phyloP scores from a whole-genome alignment of 1,140 invertebrate species.

The Limonius californicus region DNA sequence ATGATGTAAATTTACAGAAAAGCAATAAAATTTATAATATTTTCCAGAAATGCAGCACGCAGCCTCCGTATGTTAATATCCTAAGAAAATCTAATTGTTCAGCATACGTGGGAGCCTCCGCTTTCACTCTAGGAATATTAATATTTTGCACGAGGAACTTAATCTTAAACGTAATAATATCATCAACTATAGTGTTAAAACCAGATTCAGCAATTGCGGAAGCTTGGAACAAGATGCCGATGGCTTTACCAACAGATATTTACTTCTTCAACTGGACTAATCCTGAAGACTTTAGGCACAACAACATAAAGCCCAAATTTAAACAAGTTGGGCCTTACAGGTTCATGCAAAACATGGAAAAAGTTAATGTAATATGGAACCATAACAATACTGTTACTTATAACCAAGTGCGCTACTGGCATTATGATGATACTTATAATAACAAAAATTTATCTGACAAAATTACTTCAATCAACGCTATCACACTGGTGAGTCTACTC shows the following conservation, averaged over 20 bases:
- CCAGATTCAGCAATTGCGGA: neutral
- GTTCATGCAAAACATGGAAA: constrained; percentile 63
- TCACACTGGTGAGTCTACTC: constrained; percentile 80
- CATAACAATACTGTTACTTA: constrained; percentile 77
- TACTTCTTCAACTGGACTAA: constrained; percentile 85
- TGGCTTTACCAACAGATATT: constrained; percentile 55
- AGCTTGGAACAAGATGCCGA: constrained; percentile 17
- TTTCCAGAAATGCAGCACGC: no score
- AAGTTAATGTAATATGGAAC: constrained; percentile 68
- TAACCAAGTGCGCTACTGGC: constrained; percentile 24
- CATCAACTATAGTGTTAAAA: neutral
- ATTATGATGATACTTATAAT: constrained; percentile 39
- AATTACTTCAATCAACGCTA: constrained; percentile 76
- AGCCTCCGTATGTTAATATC: no score
- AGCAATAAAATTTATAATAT: no score
- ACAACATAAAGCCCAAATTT: constrained; percentile 52
- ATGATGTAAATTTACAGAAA: no score
- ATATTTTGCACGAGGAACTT: no score
- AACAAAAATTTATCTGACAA: constrained; percentile 63
- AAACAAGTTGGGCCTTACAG: constrained; percentile 67
- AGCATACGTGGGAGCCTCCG: no score
- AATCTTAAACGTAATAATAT: no score
- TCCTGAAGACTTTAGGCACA: constrained; percentile 52
- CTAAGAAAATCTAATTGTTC: no score
- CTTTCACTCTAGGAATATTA: no score